Base-by-base conservation (phyloP, 1,140 invertebrate species). In the Homarus americanus region DNA sequence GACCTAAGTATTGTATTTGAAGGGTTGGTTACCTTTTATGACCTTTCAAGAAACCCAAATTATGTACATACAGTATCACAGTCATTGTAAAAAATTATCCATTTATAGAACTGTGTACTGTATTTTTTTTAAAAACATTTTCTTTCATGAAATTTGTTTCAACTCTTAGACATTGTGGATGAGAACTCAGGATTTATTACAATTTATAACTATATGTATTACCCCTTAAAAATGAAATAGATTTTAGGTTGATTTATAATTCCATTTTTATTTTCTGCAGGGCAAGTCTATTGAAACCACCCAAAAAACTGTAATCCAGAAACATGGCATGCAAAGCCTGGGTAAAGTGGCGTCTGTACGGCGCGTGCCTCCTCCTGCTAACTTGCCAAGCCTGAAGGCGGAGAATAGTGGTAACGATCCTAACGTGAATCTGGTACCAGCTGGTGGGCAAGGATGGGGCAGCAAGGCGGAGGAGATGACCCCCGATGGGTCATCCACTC, bases 321-420 rank as follows among this genome's bases (percentile, higher is more conserved):
- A 98, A 97, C 98, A 99, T 98, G 98, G 98, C 96, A 97, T 99
- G 96, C 98, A 99, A 97, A 98, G 96, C 95, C 96, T 99, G 96
- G 98, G 98, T 95, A 99, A 99, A 97, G 97, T 99, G 95, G 97
- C 97, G 94, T 97, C 96, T 95, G 97, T 97, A 94, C 97, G 98
- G 95, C 97, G 98, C 95, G 86, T 91, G 63, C 89, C 90, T 72
- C 97, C 98, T 95, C 98, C 98, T 95, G 98, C 97, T 94, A 98
- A 99, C 96, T 96, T 99, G 95, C 98, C 98, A 94, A 99, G 98
- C 96, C 95, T 99, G 95, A 99, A 98, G 96, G 98, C 98, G 95
- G 98, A 99, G 96, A 96, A 96, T 94, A 96, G 96, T 94, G 96
- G 96, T 93, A 96, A 96, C 94, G 96, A 97, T 94, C 96, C 96